Evolutionary conservation across 2,797 vertebrate species (phyloP), one percentile per base, ranked within the genome.

Genomic region (Tragopan temminckii): DNA sequence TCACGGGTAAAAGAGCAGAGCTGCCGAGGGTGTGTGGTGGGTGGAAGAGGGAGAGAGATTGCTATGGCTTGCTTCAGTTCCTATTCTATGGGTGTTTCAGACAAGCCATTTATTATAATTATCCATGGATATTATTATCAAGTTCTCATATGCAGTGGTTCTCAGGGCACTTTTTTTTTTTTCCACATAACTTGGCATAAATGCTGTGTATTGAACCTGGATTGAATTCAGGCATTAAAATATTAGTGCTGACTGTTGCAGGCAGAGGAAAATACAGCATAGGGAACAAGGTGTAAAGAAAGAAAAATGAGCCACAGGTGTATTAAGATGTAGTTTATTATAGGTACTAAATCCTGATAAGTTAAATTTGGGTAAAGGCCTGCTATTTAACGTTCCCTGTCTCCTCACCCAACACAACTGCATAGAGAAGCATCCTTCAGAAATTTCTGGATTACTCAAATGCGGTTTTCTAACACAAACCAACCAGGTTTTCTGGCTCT

Each of bases 1-100:
- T 97, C 97, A 96, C 96, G 97, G 97, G 97, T 96, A 97, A 97
- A 95, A 97, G 96, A 96, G 95, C 94, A 95, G 97, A 83, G 81
- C 89, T 95, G 97, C 94, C 9, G 63, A 89, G 93, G 92, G 95
- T 82, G 80, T 79, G 85, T n/a, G 82, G 69, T 36, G 84, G 94
- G 88, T 95, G 82, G 90, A 89, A 55, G 93, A 94, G 89, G 93
- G 93, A 96, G 85, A 88, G 80, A 84, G 64, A 75, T 70, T 84
- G 90, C 90, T 71, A 50, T 94, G 81, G 48, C 58, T 85, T 81
- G 23, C 62, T 86, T 79, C 69, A 79, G 89, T 88, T 97, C 93
- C 77, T 92, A 80, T 92, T 83, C 79, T 66, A 55, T 71, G 96
- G 94, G 74, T 94, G 82, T 91, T 95, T 95, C 75, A 95, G 92